These are phyloP conservation scores for Synanceia verrucosa DNA, from an alignment of 2,797 vertebrate genomes.

Conservation along the genomic window DNA sequence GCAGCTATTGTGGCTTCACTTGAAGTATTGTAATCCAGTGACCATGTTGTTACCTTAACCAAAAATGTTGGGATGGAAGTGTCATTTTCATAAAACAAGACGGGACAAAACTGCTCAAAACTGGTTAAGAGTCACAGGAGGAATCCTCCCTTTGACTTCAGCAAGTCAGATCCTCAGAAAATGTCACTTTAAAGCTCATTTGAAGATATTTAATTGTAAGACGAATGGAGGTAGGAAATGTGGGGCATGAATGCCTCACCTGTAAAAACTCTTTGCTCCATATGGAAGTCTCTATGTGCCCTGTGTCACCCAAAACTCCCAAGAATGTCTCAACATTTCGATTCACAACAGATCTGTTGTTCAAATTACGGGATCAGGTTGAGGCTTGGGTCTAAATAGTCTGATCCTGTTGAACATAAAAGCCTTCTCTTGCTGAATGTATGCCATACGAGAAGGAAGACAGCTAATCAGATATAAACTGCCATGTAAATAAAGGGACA, in stretches of 20 bases:
- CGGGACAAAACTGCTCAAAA: slow-evolving; percentile 38
- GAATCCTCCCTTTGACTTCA: slow-evolving; percentile 53
- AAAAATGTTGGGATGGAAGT: slow-evolving; percentile 75
- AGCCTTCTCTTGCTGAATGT: slow-evolving; percentile 85
- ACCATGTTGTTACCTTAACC: slow-evolving; percentile 83
- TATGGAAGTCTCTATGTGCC: slow-evolving; percentile 30
- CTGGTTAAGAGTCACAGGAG: slow-evolving; percentile 43
- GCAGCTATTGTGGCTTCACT: slow-evolving; percentile 81
- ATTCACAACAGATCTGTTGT: slow-evolving; percentile 20
- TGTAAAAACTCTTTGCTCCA: slow-evolving; percentile 35
- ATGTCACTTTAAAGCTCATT: slow-evolving; percentile 61
- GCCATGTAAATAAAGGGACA: slow-evolving; percentile 85
- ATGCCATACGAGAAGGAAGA: slow-evolving; percentile 79
- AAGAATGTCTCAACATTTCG: slow-evolving; percentile 68
- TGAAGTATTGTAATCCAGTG: slow-evolving; percentile 79
- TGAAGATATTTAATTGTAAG: slow-evolving; percentile 36
- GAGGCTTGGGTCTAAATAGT: slow-evolving; percentile 48
- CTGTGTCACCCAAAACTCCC: slow-evolving; percentile 31
- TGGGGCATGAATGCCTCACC: slow-evolving; percentile 38
- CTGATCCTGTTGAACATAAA: slow-evolving; percentile 65
- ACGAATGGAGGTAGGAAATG: slow-evolving; percentile 18
- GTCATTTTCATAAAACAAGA: slow-evolving; percentile 56
- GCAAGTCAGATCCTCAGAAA: slow-evolving; percentile 49
- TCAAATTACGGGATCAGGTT: slow-evolving; percentile 30
- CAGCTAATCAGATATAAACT: slow-evolving; percentile 84